Conservation (phyloP, 2,113 vertebrate species). For the Sinocyclocheilus maitianheensis region DNA sequence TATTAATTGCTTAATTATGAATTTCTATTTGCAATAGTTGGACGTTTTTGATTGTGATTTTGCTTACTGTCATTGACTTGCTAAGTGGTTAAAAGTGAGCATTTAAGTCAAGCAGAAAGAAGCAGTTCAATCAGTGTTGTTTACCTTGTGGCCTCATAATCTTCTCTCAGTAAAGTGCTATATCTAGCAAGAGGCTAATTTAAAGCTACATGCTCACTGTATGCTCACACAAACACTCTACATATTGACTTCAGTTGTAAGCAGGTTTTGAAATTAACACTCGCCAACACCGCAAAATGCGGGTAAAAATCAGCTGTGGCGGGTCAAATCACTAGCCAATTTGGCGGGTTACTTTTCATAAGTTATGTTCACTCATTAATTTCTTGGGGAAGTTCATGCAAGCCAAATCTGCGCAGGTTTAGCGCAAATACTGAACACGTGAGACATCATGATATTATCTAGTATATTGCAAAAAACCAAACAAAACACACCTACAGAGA, state of each 20-base stretch:
- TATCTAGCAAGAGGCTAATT: background rate
- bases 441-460: too few relatives aligned
- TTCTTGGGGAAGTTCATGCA: too few relatives aligned
- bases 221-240: background rate
- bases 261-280: too few relatives aligned
- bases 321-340: too few relatives aligned
- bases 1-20: background rate
- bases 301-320: too few relatives aligned
- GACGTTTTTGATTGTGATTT: background rate
- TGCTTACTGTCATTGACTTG: background rate
- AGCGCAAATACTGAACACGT: too few relatives aligned
- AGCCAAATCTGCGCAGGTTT: too few relatives aligned
- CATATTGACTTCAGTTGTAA: background rate
- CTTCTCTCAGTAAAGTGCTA: background rate
- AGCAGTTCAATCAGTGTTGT: slow-evolving; percentile 7
- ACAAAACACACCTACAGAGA: too few relatives aligned
- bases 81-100: background rate
- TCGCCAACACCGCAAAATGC: too few relatives aligned
- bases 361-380: too few relatives aligned
- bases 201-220: background rate
- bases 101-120: background rate
- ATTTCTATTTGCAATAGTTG: background rate
- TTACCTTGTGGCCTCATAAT: slow-evolving; percentile 20
- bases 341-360: too few relatives aligned
- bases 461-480: too few relatives aligned